Evolutionary conservation across 1,140 invertebrate genomes (phyloP), one percentile per base, ranked within the genome.

Genomic region (Ceratina calcarata): DNA sequence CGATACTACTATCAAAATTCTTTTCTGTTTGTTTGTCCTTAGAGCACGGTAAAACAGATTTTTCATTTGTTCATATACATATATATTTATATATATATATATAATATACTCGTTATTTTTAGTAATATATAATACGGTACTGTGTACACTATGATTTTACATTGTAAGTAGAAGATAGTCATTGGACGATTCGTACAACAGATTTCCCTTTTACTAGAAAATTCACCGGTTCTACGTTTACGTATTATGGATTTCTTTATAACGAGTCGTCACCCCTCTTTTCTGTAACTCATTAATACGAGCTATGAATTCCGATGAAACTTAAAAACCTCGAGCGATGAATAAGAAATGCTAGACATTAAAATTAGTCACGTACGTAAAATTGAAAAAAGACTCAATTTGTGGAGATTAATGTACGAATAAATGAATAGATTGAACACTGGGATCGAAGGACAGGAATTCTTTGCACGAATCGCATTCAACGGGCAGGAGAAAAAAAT

Each of bases 131-230:
- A 83, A 80, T 87, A 80, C 69, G 60, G 60, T 84, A 84, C 66
- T 85, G 86, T 83, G 85, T 87, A 87, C 80, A 87, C 77, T 87
- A 87, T 83, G 77, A 78, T 83, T 87, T 87, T 87, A 86, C 78
- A 86, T 84, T 66, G 72, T 86, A 82, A 72, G 83, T 84, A 86
- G 37, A 45, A 45, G 53, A 78, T 71, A 68, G 57, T 85, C 72
- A 77, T 64, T 81, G 81, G 32, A 49, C 85, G 72, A 79, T 61
- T 78, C 64, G 73, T 82, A 78, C 81, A 60, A 84, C 62, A 74
- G 71, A 84, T 80, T 72, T 67, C 74, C 78, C 60, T 69, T 64
- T 24, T 45, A 45, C n/a, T 32, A 15, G 24, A 62, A 79, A 83
- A 27, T 15, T 60, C 53, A 68, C 62, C 57, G 16, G 32, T n/a